These are phyloP conservation scores for Falcaria lacertinaria DNA, from an alignment of 2,888 invertebrate genomes.

Conservation along the genomic window DNA sequence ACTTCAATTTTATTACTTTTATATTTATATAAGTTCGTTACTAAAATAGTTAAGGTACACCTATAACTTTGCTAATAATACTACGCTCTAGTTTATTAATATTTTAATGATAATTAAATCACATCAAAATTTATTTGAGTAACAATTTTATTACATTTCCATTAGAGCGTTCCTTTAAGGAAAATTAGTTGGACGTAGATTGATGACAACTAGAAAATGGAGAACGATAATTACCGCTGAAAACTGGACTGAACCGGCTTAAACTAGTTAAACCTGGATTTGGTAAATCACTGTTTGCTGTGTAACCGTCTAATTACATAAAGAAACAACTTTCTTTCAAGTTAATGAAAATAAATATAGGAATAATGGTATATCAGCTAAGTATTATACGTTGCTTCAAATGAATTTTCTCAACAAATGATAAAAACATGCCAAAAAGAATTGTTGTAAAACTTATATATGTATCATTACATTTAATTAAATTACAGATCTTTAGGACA, in stretches of 20 bases:
- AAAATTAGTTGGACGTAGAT: constrained; percentile 5
- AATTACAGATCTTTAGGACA: no score
- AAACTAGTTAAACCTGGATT: constrained; percentile 7
- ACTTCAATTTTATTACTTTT: no score
- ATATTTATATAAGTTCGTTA: no score
- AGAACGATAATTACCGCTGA: constrained; percentile 7
- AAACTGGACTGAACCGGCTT: constrained; percentile 7
- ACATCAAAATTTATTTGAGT: not conserved
- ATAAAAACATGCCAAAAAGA: no score
- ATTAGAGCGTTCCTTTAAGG: not conserved
- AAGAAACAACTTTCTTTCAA: not conserved
- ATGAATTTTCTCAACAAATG: no score
- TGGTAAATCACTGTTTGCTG: not conserved
- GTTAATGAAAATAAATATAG: no score
- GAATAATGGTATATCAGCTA: no score
- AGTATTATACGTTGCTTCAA: no score
- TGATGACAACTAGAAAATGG: constrained; percentile 9
- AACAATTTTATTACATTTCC: not conserved
- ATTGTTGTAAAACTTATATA: no score
- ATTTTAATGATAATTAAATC: not conserved
- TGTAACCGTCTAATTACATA: not conserved
- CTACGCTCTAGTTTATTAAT: not conserved
- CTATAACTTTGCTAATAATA: no score
- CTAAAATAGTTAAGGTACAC: no score
- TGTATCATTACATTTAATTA: no score